Conservation (phyloP, 1,140 invertebrate species). For the Cecropterus lyciades region DNA sequence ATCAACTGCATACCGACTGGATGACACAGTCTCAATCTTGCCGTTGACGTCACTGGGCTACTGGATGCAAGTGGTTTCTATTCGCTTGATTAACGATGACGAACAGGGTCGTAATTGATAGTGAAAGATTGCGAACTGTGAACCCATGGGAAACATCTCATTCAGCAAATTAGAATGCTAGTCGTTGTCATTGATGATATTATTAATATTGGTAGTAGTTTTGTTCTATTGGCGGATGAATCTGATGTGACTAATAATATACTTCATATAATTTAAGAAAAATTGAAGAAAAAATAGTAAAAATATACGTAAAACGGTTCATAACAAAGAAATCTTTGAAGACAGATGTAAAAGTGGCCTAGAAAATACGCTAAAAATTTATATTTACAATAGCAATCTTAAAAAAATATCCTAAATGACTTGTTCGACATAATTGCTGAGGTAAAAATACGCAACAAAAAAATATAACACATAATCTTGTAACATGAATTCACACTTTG, state of each 20-base stretch:
- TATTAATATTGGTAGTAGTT: not conserved
- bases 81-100: slow-evolving; percentile 29
- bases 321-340: not conserved
- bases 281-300: not conserved
- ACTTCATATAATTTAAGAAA: not conserved
- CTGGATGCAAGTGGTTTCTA: slow-evolving; percentile 32
- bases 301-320: not conserved
- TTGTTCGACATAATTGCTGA: slow-evolving; percentile 10
- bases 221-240: not conserved
- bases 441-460: not conserved
- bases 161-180: slow-evolving; percentile 1
- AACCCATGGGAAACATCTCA: slow-evolving; percentile 21
- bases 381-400: not conserved
- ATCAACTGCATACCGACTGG: slow-evolving; percentile 14
- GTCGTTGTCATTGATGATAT: not conserved
- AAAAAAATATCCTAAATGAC: slow-evolving; percentile 4
- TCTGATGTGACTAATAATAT: too few relatives aligned
- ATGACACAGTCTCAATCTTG: slow-evolving; percentile 25
- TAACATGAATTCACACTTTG: slow-evolving; percentile 7
- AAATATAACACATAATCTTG: not conserved
- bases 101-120: slow-evolving; percentile 24
- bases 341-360: not conserved
- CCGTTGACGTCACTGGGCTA: slow-evolving; percentile 16
- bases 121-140: slow-evolving; percentile 29
- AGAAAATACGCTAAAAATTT: not conserved